phyloP scores from a whole-genome alignment of 2,888 invertebrate species.

The Pteria penguin region DNA sequence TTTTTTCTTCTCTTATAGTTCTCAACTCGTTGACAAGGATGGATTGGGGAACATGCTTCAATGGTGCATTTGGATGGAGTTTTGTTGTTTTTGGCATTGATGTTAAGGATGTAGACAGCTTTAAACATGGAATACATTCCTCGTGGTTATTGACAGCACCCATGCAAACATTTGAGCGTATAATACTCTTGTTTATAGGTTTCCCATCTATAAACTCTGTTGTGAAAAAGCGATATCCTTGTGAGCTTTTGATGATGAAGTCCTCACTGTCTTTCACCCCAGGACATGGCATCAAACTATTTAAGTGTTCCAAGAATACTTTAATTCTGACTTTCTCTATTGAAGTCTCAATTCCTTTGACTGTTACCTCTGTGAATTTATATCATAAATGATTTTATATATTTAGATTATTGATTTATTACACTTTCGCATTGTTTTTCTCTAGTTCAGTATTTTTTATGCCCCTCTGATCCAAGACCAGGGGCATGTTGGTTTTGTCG shows the following conservation, averaged over 20 bases:
- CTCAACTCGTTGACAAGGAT: not conserved
- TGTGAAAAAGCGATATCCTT: not conserved
- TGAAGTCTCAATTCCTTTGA: not conserved
- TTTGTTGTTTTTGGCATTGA: not conserved
- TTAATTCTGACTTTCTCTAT: not conserved
- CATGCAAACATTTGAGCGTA: not conserved
- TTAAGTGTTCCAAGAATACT: not conserved
- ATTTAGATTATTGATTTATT: no score
- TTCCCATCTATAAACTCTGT: not conserved
- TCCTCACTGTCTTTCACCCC: not conserved
- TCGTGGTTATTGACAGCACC: not conserved
- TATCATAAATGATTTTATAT: no score
- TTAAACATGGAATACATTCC: not conserved
- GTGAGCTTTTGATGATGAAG: not conserved
- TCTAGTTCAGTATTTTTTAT: no score
- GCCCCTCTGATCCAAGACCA: no score
- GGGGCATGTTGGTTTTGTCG: no score
- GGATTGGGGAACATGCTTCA: not conserved
- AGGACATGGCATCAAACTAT: not conserved
- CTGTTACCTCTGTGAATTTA: not conserved
- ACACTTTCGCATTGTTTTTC: no score
- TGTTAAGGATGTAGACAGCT: not conserved
- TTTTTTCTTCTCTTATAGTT: not conserved
- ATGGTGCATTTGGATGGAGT: not conserved
- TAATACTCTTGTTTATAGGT: not conserved